A percentile compares a stretch with the other conserved stretches of the same genome.
These are phyloP conservation scores for Myotis lucifugus DNA, from an alignment of 2,113 vertebrate genomes.

Conservation along the genomic window DNA sequence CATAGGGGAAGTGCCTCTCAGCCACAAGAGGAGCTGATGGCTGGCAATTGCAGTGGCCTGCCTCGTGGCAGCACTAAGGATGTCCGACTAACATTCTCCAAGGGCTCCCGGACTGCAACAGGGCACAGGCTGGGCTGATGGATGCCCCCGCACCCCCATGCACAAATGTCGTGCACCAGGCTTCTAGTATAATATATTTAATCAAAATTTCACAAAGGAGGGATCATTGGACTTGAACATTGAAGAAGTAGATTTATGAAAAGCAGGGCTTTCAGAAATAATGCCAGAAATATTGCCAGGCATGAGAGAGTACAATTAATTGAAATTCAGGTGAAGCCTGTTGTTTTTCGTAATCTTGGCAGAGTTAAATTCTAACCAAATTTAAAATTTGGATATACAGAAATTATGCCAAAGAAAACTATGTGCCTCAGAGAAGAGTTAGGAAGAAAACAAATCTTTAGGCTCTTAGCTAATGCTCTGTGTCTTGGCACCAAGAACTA, in stretches of 20 bases:
- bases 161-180: too few relatives aligned
- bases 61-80: too few relatives aligned
- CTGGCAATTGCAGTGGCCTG: too few relatives aligned
- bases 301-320: accelerated
- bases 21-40: too few relatives aligned
- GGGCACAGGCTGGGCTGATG: too few relatives aligned
- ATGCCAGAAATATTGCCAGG: accelerated
- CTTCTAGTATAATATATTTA: background rate
- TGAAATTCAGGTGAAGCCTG: background rate
- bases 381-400: background rate
- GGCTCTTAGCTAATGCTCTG: accelerated
- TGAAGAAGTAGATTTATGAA: background rate
- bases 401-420: background rate
- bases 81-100: too few relatives aligned
- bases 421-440: background rate
- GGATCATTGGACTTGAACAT: background rate
- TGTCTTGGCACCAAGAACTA: accelerated
- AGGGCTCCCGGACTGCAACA: too few relatives aligned
- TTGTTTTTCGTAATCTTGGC: background rate
- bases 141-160: too few relatives aligned
- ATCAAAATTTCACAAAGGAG: background rate
- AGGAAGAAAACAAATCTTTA: background rate
- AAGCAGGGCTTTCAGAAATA: accelerated
- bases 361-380: background rate
- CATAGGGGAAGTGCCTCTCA: too few relatives aligned